Percentiles rank a stretch among this genome's conserved stretches.
Evolutionary conservation across 92 coral and sea anemone genomes (phyloP).

Genomic region (Epizoanthus scotinus): DNA sequence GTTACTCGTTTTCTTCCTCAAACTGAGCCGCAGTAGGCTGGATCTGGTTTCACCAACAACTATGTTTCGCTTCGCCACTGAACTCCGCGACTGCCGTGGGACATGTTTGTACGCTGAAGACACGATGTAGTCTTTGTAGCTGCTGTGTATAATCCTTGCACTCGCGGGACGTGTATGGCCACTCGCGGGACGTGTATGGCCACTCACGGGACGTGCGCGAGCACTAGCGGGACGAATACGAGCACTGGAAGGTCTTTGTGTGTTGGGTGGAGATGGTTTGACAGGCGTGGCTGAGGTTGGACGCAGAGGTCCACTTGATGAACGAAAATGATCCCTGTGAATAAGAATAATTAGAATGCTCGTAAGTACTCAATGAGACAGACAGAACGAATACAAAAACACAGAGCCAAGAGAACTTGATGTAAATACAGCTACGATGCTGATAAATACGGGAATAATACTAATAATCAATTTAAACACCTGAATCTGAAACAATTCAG

Average conservation of each 20-base stretch:
- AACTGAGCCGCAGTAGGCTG: constrained; percentile 66
- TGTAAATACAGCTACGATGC: too few species aligned
- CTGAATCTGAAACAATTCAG: too few species aligned
- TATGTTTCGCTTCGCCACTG: constrained; percentile 4
- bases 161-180: constrained; percentile 57
- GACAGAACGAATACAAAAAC: too few species aligned
- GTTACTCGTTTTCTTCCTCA: constrained; percentile 62
- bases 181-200: constrained; percentile 56
- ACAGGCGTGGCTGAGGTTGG: constrained; percentile 26
- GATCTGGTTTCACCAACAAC: constrained; percentile 67
- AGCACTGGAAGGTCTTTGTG: constrained; percentile 47
- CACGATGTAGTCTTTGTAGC: constrained; percentile 84
- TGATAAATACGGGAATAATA: too few species aligned
- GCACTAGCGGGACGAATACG: constrained; percentile 72
- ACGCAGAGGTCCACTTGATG: constrained; percentile 28
- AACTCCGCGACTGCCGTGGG: constrained; percentile 41
- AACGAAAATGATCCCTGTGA: constrained; percentile 22
- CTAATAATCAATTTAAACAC: too few species aligned
- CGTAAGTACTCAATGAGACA: too few species aligned
- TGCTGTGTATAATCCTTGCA: constrained; percentile 67
- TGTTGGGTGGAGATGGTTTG: constrained; percentile 32
- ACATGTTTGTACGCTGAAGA: constrained; percentile 69
- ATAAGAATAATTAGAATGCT: too few species aligned
- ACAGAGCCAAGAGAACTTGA: too few species aligned
- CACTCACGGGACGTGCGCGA: constrained; percentile 66